These are phyloP conservation scores for Masticophis lateralis DNA, from an alignment of 2,797 vertebrate species.

Conservation along the genomic window DNA sequence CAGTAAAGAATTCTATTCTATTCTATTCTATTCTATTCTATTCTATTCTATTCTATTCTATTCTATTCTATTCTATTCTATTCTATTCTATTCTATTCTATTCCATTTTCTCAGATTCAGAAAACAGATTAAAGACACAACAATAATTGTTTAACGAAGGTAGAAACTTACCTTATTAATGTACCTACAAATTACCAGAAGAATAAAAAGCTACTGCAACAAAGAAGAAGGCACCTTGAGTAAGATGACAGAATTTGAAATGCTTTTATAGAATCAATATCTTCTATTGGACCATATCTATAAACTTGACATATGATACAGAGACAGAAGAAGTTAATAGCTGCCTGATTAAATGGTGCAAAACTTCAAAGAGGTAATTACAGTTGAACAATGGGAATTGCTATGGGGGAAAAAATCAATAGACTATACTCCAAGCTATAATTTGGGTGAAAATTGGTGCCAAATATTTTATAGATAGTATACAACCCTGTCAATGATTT, in stretches of 20 bases:
- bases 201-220: not conserved
- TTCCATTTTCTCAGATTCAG: not conserved
- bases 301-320: not conserved
- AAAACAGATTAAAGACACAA: not conserved
- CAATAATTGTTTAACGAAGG: not conserved
- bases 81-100: too few relatives aligned
- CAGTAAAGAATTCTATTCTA: too few relatives aligned
- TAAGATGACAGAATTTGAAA: not conserved
- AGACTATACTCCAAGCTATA: not conserved
- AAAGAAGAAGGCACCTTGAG: not conserved
- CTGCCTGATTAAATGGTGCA: not conserved
- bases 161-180: not conserved
- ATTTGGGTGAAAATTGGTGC: not conserved
- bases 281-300: not conserved
- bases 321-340: not conserved
- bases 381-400: not conserved
- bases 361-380: not conserved
- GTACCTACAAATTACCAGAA: not conserved
- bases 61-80: too few relatives aligned
- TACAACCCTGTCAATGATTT: not conserved
- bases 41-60: too few relatives aligned
- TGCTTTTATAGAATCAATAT: not conserved
- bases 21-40: too few relatives aligned
- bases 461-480: not conserved
- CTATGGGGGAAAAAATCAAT: not conserved